Base-by-base conservation (phyloP, 1,140 invertebrate species). In the Frieseomelitta varia region DNA sequence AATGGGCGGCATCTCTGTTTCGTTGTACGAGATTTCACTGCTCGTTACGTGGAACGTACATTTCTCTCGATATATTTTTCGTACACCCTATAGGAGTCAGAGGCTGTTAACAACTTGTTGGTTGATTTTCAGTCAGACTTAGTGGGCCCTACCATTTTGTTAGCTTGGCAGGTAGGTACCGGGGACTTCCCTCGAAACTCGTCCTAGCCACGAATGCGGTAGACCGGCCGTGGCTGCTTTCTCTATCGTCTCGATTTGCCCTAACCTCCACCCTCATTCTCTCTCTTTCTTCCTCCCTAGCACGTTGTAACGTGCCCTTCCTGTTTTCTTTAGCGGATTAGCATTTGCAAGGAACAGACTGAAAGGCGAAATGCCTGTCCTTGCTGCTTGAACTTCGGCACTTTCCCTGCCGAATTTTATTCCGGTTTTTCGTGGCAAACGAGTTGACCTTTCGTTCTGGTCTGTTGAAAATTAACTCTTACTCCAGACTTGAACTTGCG, bases 111-210 rank as follows among this genome's bases (percentile, higher is more conserved):
- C 55, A 34, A 68, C 75, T 84, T 84, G 81, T 91, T 91, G 89
- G 74, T 90, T 65, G 84, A 86, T 88, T 91, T 92, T 69, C 87
- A 81, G 74, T 63, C 84, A 69, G 85, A 86, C 68, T 53, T 75
- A 80, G 69, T 86, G 81, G 86, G 89, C 86, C 88, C 88, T 89
- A 92, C 91, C 90, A 93, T 93, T 93, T 92, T 92, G 91, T 92
- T 87, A 88, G 88, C 88, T 85, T 81, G 87, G 87, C 86, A 90
- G 90, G 90, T 91, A 47, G 39, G 39, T 84, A 87, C 55, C 39
- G 76, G 78, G 84, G 79, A 87, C 91, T 92, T 90, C 90, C 90
- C 88, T 91, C 88, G 86, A 81, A 91, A 91, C 87, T 87, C 86
- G 88, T 89, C 85, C 85, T 76, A 69, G 85, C n/a, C 87, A 90